Evolutionary conservation across 1,140 invertebrate species (phyloP).

Genomic region (Anoplolepis gracilipes): DNA sequence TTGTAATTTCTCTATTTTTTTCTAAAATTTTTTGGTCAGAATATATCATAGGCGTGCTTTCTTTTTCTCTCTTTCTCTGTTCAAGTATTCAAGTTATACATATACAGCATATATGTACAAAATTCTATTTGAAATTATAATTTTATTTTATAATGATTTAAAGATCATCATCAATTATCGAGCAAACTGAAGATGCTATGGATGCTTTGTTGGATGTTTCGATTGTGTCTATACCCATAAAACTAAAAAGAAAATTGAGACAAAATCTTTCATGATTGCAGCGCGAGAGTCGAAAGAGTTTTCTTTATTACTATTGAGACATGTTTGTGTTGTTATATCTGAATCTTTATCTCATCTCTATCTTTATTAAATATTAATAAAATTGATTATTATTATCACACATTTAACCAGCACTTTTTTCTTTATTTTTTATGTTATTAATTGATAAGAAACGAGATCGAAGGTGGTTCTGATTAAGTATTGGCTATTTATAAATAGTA

Average conservation of each 20-base stretch:
- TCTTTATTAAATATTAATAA: no score
- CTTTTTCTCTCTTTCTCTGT: neutral
- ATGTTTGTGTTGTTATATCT: no score
- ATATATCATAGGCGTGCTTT: no score
- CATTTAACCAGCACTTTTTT: neutral
- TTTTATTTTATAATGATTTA: conserved; percentile 74
- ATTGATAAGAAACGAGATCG: neutral
- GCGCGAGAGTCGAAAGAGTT: no score
- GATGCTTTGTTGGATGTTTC: conserved; percentile 90
- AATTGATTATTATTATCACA: neutral
- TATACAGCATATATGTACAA: neutral
- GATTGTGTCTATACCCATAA: no score
- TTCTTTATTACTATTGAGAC: no score
- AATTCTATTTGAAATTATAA: conserved; percentile 4
- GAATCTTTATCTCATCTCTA: no score
- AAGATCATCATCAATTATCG: no score
- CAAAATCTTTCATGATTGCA: no score
- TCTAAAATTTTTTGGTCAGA: no score
- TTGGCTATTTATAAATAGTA: neutral
- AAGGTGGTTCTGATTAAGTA: neutral
- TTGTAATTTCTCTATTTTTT: neutral
- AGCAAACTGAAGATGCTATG: conserved; percentile 86
- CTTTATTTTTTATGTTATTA: neutral
- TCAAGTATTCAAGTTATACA: no score
- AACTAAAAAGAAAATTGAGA: no score